Evolutionary conservation across 2,888 invertebrate species (phyloP), one percentile per base, ranked within the genome.

Genomic region (Mylabris sibirica): DNA sequence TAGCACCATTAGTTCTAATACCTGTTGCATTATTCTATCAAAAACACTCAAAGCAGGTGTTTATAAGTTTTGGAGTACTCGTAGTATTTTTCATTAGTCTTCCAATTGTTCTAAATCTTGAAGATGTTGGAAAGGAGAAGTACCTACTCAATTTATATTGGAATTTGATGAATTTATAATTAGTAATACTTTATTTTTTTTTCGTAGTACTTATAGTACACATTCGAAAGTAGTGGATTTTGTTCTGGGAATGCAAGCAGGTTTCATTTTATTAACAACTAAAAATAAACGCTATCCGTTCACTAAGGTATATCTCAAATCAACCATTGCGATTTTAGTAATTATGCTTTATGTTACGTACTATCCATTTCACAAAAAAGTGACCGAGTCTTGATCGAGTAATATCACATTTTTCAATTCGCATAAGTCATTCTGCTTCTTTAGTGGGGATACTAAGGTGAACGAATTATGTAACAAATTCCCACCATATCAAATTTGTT

Each of bases 1-100:
- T 82, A 35, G 77, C 84, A 6, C 83, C 83, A 2, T 24, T 84
- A 11, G 61, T 84, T 14, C 66, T 84, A n/a, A 77, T 83, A 65
- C 83, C 81, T 1, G 64, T 79, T 4, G 68, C 78, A 14, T 24
- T 76, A 11, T 64, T 69, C 8, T 64, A 75, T 14, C 74, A 71
- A 44, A 68, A 67, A 57, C 75, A 74, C 1, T 74, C 74, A n/a
- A 74, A 71, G 60, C 20, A 53, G 5, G 72, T 75, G 4, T 74
- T 80, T 73, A 53, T 68, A 1, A 62, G 62, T 44, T 72, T 79
- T 22, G 14, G 6, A 3, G n/a, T 38, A 12, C 35, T 71, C 34
- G 60, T 60, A 26, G 59, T 64, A 9, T 59, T 71, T 22, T 41
- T 49, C 17, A 60, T 62, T 3, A 30, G 53, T 12, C 41, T 71